Evolutionary conservation across 2,888 invertebrate genomes (phyloP), one percentile per base, ranked within the genome.

Genomic region (Calameuta filiformis): DNA sequence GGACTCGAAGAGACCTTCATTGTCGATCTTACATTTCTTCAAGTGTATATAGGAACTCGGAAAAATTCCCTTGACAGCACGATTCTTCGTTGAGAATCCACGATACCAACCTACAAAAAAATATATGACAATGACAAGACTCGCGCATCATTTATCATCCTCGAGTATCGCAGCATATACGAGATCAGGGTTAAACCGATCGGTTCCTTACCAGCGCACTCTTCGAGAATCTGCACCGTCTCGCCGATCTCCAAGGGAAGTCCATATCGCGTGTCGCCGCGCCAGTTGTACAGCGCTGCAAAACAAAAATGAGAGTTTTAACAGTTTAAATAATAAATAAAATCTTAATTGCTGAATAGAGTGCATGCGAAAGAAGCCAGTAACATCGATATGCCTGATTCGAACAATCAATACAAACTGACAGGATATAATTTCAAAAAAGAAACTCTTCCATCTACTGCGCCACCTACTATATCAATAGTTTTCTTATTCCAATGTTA

Each of bases 201-300:
- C 23, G 40, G 79, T 76, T 75, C 84, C 84, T 91, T 92, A 95
- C 96, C 96, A 91, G 94, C 94, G 93, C 96, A 97, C 93, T 98
- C 98, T 93, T 98, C 98, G 85, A 97, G 92, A 86, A 98, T 97
- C 91, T 98, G 97, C 4, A 98, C 96, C 9, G 97, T 96, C 91
- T 98, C 98, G 79, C 98, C 98, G 86, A 98, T 97, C 92, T 97
- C 97, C 85, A 98, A 92, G 6, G 96, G 95, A 81, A 97, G 92
- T 68, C 97, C 97, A 86, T 95, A 96, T 76, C 95, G 94, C 37
- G 95, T 95, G 92, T 96, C 96, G 83, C 97, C 96, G 90, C 95
- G 94, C 96, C 97, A 98, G 91, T 97, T 98, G 93, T 97, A 97
- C 81, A 98, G 96, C 87, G 97, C 98, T 98, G 93, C 79, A 94